Conservation (phyloP, 64 coral and sea anemone species). For the Catalaphyllia jardinei region DNA sequence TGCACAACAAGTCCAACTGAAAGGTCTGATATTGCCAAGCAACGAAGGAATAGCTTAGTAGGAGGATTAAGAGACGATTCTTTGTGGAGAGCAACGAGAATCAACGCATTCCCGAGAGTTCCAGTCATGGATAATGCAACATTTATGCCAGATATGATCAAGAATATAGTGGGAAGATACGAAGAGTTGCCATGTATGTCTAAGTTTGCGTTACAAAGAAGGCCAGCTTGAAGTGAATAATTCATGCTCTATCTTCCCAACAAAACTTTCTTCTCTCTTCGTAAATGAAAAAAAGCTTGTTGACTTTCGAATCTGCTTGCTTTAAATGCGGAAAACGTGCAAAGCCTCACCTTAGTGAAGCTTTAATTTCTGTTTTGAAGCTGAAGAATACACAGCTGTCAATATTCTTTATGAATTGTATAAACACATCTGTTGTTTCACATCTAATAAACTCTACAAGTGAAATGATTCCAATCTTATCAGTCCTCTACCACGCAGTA, state of each 20-base stretch:
- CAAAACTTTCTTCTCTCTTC: background rate
- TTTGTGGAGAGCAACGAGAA: background rate
- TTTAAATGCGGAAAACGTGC: background rate
- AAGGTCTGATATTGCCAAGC: background rate
- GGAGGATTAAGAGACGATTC: background rate
- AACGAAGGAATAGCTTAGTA: background rate
- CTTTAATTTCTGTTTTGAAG: no score
- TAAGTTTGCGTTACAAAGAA: slow-evolving; percentile 39
- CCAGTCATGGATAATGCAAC: background rate
- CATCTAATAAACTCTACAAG: no score
- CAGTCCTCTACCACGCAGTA: no score
- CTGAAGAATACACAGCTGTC: no score
- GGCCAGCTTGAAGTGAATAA: slow-evolving; percentile 9
- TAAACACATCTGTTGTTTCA: no score
- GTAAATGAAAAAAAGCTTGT: background rate
- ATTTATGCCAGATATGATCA: background rate
- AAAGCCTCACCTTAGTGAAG: no score
- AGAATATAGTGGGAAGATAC: background rate
- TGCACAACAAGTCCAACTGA: background rate
- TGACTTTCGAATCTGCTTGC: background rate
- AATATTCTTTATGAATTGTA: no score
- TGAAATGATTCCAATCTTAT: no score
- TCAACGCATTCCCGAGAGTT: background rate
- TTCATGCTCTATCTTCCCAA: background rate
- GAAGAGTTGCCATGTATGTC: background rate